These are phyloP conservation scores for Pachymerium ferrugineum DNA, from an alignment of 2,888 invertebrate genomes.

Conservation along the genomic window DNA sequence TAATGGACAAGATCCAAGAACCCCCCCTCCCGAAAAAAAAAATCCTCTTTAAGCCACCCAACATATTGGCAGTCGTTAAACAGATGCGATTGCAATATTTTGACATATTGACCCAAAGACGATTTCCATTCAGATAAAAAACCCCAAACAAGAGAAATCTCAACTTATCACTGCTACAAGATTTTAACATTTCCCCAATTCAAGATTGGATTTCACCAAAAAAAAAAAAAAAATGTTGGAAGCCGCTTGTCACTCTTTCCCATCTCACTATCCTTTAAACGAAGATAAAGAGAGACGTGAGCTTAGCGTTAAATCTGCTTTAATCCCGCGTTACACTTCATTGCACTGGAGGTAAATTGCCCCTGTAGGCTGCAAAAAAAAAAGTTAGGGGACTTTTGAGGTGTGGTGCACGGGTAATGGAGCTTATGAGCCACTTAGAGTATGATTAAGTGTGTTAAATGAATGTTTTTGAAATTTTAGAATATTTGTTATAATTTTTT, in stretches of 20 bases:
- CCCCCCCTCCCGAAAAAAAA: no score
- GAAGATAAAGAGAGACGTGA: conserved; percentile 4
- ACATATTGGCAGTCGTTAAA: neutral
- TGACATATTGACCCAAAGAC: neutral
- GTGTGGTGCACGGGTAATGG: neutral
- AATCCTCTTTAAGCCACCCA: neutral
- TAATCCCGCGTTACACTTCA: neutral
- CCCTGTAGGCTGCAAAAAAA: conserved; percentile 13
- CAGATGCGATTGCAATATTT: neutral
- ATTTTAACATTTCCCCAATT: neutral
- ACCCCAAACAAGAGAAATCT: no score
- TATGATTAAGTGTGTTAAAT: no score
- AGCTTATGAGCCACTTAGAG: neutral
- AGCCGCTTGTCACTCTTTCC: neutral
- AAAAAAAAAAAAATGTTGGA: neutral
- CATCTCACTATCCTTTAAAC: neutral
- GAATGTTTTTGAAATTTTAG: neutral
- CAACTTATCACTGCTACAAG: neutral
- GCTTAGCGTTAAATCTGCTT: neutral
- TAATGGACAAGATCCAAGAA: no score
- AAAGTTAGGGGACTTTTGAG: neutral
- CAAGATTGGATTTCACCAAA: neutral
- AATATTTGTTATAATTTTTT: neutral
- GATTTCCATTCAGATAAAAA: neutral
- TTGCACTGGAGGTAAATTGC: neutral